These are phyloP conservation scores for Panzeria rudis DNA, from an alignment of 2,888 invertebrate genomes.

Conservation along the genomic window DNA sequence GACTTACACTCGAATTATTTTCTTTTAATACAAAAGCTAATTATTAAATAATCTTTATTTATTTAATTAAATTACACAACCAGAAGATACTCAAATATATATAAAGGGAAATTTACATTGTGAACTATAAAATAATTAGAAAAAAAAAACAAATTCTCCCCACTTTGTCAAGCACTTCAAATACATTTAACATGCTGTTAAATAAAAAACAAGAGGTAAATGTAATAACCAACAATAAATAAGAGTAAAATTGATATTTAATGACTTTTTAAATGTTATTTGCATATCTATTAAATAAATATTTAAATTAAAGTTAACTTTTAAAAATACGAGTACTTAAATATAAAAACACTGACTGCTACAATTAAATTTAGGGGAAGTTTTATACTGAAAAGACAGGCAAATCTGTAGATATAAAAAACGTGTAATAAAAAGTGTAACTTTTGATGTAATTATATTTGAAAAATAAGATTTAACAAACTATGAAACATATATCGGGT, in stretches of 20 bases:
- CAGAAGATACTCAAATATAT: neutral
- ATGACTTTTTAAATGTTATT: slow-evolving; percentile 52
- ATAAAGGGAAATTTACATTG: neutral
- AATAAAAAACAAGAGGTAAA: neutral
- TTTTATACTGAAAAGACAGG: no score
- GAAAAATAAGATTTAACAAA: no score
- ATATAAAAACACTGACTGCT: neutral
- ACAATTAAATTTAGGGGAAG: neutral
- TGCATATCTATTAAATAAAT: slow-evolving; percentile 26
- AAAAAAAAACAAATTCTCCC: neutral
- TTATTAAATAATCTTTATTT: slow-evolving; percentile 18
- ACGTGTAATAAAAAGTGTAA: no score
- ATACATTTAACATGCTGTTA: slow-evolving; percentile 13
- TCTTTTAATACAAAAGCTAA: neutral
- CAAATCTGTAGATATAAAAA: no score
- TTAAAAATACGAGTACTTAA: neutral
- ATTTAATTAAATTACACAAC: slow-evolving; percentile 38
- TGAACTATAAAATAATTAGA: slow-evolving; percentile 13
- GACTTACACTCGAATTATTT: neutral
- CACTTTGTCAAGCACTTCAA: neutral
- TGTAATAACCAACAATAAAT: neutral
- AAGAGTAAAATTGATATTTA: slow-evolving; percentile 31
- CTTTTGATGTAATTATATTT: no score
- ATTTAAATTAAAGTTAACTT: slow-evolving; percentile 26
- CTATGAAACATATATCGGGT: no score